Evolutionary conservation across 2,113 vertebrate genomes (phyloP).

Genomic region (Pseudorasbora parva): DNA sequence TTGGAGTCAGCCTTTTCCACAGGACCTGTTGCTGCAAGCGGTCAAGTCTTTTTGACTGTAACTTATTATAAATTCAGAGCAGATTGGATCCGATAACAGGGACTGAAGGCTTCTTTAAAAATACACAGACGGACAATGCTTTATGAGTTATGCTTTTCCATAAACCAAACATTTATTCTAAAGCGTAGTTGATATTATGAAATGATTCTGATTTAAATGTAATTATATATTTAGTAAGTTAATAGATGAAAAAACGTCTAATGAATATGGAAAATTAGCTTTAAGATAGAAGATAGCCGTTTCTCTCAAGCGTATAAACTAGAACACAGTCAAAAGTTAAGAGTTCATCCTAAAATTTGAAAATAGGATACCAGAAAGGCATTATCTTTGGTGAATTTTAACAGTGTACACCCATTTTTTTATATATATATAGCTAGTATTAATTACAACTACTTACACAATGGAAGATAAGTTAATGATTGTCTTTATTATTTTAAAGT

Average conservation of each 20-base stretch:
- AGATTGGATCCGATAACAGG: not conserved
- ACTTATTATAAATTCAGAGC: constrained; percentile 23
- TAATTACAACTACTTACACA: not conserved
- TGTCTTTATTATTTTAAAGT: no score
- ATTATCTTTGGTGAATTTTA: not conserved
- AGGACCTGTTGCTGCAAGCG: constrained; percentile 12
- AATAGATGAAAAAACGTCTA: not conserved
- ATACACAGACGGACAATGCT: constrained; percentile 23
- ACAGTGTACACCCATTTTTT: not conserved
- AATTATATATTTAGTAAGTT: no score
- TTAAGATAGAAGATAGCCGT: no score
- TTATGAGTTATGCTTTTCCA: not conserved
- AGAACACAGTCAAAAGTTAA: no score
- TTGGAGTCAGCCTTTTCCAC: constrained; percentile 31
- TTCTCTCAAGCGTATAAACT: no score
- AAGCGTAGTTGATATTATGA: not conserved
- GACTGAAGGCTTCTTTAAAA: constrained; percentile 21
- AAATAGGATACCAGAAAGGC: not conserved
- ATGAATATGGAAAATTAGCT: not conserved
- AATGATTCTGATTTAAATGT: not conserved
- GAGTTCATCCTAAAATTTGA: not conserved
- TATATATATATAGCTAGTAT: not conserved
- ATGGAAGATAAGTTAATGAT: not conserved
- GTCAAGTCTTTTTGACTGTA: constrained; percentile 23
- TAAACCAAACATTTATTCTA: not conserved